Percentiles rank a stretch among this genome's conserved stretches.
These are phyloP conservation scores for Helogale parvula DNA, from an alignment of 2,113 vertebrate species.

Conservation along the genomic window DNA sequence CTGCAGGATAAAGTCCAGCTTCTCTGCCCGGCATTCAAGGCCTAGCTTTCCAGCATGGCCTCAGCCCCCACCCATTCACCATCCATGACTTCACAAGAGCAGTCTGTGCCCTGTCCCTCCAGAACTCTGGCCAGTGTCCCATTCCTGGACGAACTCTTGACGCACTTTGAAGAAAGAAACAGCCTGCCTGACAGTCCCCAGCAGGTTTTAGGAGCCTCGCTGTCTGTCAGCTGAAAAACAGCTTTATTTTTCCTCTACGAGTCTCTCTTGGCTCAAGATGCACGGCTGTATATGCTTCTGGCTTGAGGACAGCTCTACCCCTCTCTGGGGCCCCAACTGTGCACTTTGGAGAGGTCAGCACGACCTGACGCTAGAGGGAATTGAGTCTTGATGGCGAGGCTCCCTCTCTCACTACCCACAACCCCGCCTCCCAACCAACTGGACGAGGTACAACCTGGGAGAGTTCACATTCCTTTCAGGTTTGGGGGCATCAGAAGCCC, in stretches of 20 bases:
- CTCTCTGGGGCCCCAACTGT: constrained; percentile 65
- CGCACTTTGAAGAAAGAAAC: constrained; percentile 59
- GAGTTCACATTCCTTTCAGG: background rate
- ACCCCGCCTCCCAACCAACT: background rate
- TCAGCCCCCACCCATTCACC: background rate
- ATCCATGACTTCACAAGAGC: background rate
- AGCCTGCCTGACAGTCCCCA: constrained; percentile 69
- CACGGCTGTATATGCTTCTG: constrained; percentile 69
- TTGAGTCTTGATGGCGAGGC: background rate
- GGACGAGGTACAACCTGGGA: background rate
- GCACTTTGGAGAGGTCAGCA: constrained; percentile 60
- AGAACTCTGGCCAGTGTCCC: constrained; percentile 56
- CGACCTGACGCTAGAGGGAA: constrained; percentile 50
- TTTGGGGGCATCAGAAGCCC: background rate
- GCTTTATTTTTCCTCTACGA: constrained; percentile 69
- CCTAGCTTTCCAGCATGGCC: background rate
- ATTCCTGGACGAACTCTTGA: constrained; percentile 70
- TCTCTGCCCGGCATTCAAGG: background rate
- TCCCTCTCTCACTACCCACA: background rate
- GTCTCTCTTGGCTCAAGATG: constrained; percentile 72
- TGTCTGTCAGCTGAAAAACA: constrained; percentile 76
- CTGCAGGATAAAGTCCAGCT: background rate
- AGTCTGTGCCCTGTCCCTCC: constrained; percentile 50
- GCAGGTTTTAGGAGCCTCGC: constrained; percentile 76
- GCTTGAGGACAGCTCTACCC: constrained; percentile 62